Conservation (phyloP, 2,113 vertebrate genomes). For the Oreochromis niloticus region DNA sequence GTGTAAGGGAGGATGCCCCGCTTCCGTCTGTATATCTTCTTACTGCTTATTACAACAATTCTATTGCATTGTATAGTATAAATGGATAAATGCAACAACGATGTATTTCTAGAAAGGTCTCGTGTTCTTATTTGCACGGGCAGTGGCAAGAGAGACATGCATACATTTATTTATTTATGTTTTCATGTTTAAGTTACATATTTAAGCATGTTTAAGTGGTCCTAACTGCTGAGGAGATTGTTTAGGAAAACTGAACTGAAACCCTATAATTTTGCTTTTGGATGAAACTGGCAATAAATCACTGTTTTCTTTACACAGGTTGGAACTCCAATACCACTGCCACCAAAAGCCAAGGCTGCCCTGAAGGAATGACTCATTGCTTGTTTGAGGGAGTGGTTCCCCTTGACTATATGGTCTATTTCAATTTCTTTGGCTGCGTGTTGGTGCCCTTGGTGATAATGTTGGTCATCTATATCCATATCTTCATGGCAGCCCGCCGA, state of each 20-base stretch:
- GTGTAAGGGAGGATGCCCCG: not conserved
- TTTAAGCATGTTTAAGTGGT: not conserved
- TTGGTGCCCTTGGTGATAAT: slow-evolving; percentile 84
- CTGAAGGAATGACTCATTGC: slow-evolving; percentile 76
- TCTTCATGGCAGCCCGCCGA: slow-evolving; percentile 89
- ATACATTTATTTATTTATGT: not conserved
- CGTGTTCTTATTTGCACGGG: not conserved
- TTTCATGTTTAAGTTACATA: not conserved
- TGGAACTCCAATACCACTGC: not conserved
- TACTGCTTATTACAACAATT: not conserved
- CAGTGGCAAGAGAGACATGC: not conserved
- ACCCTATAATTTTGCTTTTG: not conserved
- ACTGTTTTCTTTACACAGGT: slow-evolving; percentile 21
- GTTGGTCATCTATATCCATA: slow-evolving; percentile 87
- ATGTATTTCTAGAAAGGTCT: not conserved
- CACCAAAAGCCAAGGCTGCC: slow-evolving; percentile 30
- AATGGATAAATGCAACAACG: not conserved
- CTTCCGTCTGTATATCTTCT: not conserved
- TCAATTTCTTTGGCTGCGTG: slow-evolving; percentile 94
- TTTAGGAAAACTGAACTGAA: not conserved
- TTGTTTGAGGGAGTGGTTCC: slow-evolving; percentile 88
- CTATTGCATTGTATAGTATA: not conserved
- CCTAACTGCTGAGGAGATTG: not conserved
- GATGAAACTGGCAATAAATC: not conserved
- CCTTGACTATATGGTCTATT: slow-evolving; percentile 96